Evolutionary conservation across 2,113 vertebrate species (phyloP), one percentile per base, ranked within the genome.

Genomic region (Rhea americana): DNA sequence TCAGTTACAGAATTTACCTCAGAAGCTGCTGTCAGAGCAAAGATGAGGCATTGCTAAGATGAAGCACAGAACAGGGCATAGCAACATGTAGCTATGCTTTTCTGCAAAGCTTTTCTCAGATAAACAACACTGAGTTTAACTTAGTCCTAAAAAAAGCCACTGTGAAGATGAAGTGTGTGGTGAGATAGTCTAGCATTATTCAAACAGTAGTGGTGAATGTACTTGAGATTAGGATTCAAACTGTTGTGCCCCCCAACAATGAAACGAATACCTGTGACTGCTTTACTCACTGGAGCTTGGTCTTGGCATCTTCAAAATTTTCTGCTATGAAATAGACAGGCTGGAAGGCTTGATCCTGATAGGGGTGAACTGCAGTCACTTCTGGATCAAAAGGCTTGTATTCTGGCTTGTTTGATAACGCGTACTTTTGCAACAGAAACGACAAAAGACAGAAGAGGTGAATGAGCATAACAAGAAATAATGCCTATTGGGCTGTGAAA

Each of bases 281-380:
- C 17, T 85, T 74, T 21, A 94, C 95, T 97, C 94, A 98, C 98
- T 97, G 97, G 87, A 99, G 72, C 91, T 98, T 98, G 41, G 91
- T 87, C 92, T 98, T 98, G 91, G 98, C 98, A 15, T 98, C 98
- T 96, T 98, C 98, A 62, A 99, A 97, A 94, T 97, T 98, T 91
- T 99, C 98, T 39, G 98, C 98, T 82, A 99, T 94, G 83, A 98
- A 99, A 94, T 98, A 99, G 56, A 98, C 94, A 0, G 98, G 97
- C 93, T 98, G 98, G 96, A 98, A 99, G 15, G 97, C 96, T 85
- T 98, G 97, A 92, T 98, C 98, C 93, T 98, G 98, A 66, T 98
- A 98, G 2, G 97, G 96, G 78, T 98, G 98, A 67, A 97, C 77
- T 9, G 98, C 97, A 13, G 97, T 95, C 85, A 98, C 96, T 93